phyloP scores from a whole-genome alignment of 2,797 vertebrate genomes.

The Danio albolineatus region DNA sequence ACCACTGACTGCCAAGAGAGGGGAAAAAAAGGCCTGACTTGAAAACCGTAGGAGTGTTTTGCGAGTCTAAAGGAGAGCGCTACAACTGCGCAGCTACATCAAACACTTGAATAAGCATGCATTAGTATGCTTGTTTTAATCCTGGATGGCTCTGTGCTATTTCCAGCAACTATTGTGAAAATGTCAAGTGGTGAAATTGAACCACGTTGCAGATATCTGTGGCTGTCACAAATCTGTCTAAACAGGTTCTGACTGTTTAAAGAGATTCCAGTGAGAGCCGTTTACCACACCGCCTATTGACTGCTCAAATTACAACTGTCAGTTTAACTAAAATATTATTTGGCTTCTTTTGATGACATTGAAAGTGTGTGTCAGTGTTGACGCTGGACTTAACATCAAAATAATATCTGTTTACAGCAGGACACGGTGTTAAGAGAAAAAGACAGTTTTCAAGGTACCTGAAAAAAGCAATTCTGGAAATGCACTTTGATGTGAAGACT shows the following conservation, averaged over 20 bases:
- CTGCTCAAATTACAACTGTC: constrained; percentile 53
- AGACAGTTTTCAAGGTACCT: constrained; percentile 9
- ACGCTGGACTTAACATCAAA: constrained; percentile 23
- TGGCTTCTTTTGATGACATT: constrained; percentile 40
- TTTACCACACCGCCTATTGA: constrained; percentile 47
- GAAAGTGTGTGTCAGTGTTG: constrained; percentile 16
- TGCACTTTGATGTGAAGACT: constrained; percentile 8
- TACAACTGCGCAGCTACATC: constrained; percentile 49
- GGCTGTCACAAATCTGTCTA: constrained; percentile 54
- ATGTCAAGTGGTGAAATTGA: constrained; percentile 54
- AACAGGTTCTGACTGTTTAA: constrained; percentile 51
- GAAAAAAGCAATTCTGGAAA: constrained; percentile 15
- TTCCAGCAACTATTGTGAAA: constrained; percentile 45
- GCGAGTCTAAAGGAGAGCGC: constrained; percentile 50
- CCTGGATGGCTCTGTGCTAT: constrained; percentile 49
- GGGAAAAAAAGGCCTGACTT: constrained; percentile 36
- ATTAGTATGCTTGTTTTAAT: constrained; percentile 61
- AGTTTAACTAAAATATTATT: constrained; percentile 53
- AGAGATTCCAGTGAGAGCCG: constrained; percentile 46
- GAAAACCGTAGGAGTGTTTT: constrained; percentile 33
- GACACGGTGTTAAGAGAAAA: not conserved
- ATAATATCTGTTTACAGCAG: constrained; percentile 28
- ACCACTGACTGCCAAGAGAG: constrained; percentile 42
- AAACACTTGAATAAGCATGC: constrained; percentile 58
- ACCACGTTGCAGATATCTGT: constrained; percentile 42